Evolutionary conservation across 2,797 vertebrate genomes (phyloP), one percentile per base, ranked within the genome.

Genomic region (Acanthornis magna): DNA sequence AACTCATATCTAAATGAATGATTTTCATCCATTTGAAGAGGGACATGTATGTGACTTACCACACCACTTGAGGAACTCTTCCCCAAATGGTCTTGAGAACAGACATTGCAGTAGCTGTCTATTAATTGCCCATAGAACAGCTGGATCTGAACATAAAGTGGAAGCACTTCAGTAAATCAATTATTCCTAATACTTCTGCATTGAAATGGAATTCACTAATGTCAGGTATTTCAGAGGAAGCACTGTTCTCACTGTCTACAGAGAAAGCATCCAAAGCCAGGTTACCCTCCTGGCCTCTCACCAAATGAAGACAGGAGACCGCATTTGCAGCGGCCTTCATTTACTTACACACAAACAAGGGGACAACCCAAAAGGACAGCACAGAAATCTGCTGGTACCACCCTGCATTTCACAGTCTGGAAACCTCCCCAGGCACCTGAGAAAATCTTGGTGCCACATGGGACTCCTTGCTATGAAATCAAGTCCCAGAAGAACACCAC

Each of bases 31-130:
- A 23, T 48, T 78, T 75, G 66, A 86, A 84, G 47, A 16, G 61
- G 48, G 26, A 65, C 1, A 1, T 1, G 2, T 42, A 25, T 0
- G 2, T 30, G 34, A 86, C 5, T 9, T 61, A 67, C 14, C 32
- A 34, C 32, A 65, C 5, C 21, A 30, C 16, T 48, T 36, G 38
- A 84, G 27, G 42, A 68, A n/a, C 45, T 21, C 16, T 19, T 82
- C 48, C 27, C 42, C 50, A 58, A 42, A 67, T 10, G 13, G 14
- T 55, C 75, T 84, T 65, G 60, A 76, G 36, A 57, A 55, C 30
- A 22, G 55, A 32, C n/a, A 5, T 21, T 34, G 48, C 15, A 58
- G 34, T 57, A 53, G 22, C 20, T 74, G 30, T 38, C 18, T 58
- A 50, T 10, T 55, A 65, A 68, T 19, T 68, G 17, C 26, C 63